These are phyloP conservation scores for Noctuana brunneofusca DNA, from an alignment of 2,888 invertebrate genomes.

Conservation along the genomic window DNA sequence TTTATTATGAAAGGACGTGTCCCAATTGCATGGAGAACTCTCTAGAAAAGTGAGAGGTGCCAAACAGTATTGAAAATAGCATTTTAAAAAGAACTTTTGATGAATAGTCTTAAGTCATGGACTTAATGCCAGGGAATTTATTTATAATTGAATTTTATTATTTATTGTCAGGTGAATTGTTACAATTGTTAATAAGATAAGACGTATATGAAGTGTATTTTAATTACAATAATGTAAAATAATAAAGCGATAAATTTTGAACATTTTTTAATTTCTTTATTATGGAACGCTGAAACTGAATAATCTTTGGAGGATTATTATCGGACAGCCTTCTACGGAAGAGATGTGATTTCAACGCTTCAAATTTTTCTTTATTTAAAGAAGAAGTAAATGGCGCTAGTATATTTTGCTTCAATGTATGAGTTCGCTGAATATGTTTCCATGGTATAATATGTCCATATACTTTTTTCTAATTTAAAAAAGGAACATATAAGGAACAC, in stretches of 20 bases:
- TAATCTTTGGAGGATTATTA: conserved; percentile 45
- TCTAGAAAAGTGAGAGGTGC: too few species aligned
- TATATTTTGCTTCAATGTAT: conserved; percentile 44
- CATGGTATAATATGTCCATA: conserved; percentile 68
- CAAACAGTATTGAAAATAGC: too few species aligned
- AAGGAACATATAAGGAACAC: background rate
- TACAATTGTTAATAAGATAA: too few species aligned
- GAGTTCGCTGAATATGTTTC: conserved; percentile 47
- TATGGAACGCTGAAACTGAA: conserved; percentile 38
- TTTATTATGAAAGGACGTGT: too few species aligned
- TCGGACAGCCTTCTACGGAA: conserved; percentile 53
- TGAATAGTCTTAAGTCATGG: too few species aligned
- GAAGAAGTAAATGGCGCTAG: conserved; percentile 43
- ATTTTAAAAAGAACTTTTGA: too few species aligned
- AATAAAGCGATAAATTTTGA: conserved; percentile 22
- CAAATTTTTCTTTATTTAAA: conserved; percentile 46
- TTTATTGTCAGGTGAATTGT: background rate
- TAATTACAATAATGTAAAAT: conserved; percentile 8
- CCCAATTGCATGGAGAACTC: too few species aligned
- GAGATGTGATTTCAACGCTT: conserved; percentile 52
- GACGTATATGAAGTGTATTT: background rate
- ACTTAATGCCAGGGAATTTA: too few species aligned
- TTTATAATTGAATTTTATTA: too few species aligned
- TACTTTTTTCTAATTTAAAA: conserved; percentile 36
- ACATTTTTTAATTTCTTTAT: conserved; percentile 21